Base-by-base conservation (phyloP, 1,140 invertebrate species). In the Drosophila grimshawi region DNA sequence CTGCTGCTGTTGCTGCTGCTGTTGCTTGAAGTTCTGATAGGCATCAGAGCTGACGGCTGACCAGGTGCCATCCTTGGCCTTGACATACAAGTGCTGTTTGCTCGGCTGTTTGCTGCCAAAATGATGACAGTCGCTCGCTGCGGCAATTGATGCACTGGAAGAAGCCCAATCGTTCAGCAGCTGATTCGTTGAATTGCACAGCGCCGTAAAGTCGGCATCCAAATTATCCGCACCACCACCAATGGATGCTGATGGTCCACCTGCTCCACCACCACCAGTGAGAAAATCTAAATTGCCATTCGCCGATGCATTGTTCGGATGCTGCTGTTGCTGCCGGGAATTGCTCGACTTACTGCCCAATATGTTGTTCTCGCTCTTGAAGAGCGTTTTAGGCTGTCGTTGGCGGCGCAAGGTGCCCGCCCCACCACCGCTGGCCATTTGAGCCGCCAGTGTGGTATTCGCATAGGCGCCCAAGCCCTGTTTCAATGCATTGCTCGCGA, bases 311-410 rank as follows among this genome's bases (percentile, higher is more conserved):
- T 65, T 68, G 33, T 37, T 71, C n/a, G 70, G 74, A 41, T 69
- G 60, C 19, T 19, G 19, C 19, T 19, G 19, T 19, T 19, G 19
- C 19, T 19, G 19, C 19, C 60, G 43, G 5, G 48, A 27, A 4
- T 19, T 10, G 45, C 52, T 41, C 2, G 77, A 75, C 37, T 91
- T 91, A 37, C 83, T 91, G 37, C 83, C 91, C 56, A 83, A 49
- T 35, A 92, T 92, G 39, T 92, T 92, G 52, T 92, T 92, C 43
- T 92, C 92, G 69, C 92, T 92, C 66, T 92, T 92, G 76, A 81
- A 91, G 10, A 91, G 68, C 60, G 82, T 72, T 56, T 92, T 92
- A 1, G 91, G 91, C 60, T 92, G 82, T 0, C 92, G 90, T 56
- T 92, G 92, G 4, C 92, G 90, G 6, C 88, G 70, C 52, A 92